Percentiles rank a stretch among this genome's conserved stretches.
Evolutionary conservation across 2,888 invertebrate species (phyloP).

Genomic region (Arge pagana): DNA sequence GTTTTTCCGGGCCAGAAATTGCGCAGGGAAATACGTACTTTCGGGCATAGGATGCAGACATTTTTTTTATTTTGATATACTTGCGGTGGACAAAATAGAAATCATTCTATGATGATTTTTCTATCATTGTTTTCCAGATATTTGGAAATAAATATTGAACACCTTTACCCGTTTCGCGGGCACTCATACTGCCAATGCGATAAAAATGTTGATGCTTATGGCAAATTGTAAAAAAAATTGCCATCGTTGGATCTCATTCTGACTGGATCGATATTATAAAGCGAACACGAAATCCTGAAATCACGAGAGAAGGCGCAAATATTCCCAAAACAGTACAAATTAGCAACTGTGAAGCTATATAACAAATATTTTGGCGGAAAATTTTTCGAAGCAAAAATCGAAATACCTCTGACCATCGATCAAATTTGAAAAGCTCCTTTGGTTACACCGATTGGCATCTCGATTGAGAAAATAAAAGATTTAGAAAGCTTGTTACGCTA

Average conservation of each 20-base stretch:
- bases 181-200: slow-evolving; percentile 32
- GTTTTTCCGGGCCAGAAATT: too few species aligned
- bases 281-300: slow-evolving; percentile 20
- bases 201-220: slow-evolving; percentile 28
- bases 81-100: slow-evolving; percentile 28
- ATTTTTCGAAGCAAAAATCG: not conserved
- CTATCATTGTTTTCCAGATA: slow-evolving; percentile 18
- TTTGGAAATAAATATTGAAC: slow-evolving; percentile 27
- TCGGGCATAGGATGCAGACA: too few species aligned
- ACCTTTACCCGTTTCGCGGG: slow-evolving; percentile 28
- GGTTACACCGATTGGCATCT: not conserved
- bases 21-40: too few species aligned
- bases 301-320: slow-evolving; percentile 4
- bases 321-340: slow-evolving; percentile 3
- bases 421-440: too few species aligned
- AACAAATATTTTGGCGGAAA: not conserved
- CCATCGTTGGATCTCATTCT: slow-evolving; percentile 20
- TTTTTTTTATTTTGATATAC: slow-evolving; percentile 29
- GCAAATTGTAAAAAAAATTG: slow-evolving; percentile 16
- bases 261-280: slow-evolving; percentile 25
- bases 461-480: not conserved
- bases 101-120: slow-evolving; percentile 25
- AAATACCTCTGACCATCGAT: too few species aligned
- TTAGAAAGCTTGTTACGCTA: not conserved
- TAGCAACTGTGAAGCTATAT: not conserved